Base-by-base conservation (phyloP, 2,888 invertebrate species). In the Cataglyphis rosenhaueri region DNA sequence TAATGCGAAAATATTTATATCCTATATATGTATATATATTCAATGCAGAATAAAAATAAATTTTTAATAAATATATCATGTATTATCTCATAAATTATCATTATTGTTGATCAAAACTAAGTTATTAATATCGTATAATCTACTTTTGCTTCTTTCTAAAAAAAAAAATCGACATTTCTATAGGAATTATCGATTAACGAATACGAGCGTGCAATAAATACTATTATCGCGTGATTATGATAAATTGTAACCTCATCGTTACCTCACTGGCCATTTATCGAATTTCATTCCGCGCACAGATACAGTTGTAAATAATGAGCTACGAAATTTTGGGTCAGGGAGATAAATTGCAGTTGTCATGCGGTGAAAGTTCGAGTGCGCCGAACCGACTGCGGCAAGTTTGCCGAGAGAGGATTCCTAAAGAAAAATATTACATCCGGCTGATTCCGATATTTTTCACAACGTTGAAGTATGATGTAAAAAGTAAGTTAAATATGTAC, bases 401-500 rank as follows among this genome's bases (percentile, higher is more conserved):
- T 85, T 71, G 76, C 71, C 85, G 88, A 89, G 52, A 87, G 90
- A 91, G 89, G 91, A 91, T 92, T 90, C 90, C 89, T 87, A 86
- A 79, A 87, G 88, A 87, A 89, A 92, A 91, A 92, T 92, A 93
- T 92, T 92, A 92, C 91, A 91, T 89, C 91, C 89, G 89, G 85
- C 87, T 92, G 91, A 92, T 92, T 91, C 91, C 88, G 91, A 92
- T 93, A 92, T 92, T 92, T 93, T 93, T 90, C 89, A 89, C 81
- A 87, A 90, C 91, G 92, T 91, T 92, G 89, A 89, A 84, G 88
- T 89, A 90, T 87, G 90, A 92, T 90, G 90, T 91, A 91, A 91
- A 91, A 87, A 89, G 89, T 66, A 12, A 18, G 41, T 59, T 59
- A 79, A 44, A 10, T 25, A 64, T n/a, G 18, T 76, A 55, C 32